Evolutionary conservation across 2,888 invertebrate species (phyloP).

Genomic region (Leucophora obtusa): DNA sequence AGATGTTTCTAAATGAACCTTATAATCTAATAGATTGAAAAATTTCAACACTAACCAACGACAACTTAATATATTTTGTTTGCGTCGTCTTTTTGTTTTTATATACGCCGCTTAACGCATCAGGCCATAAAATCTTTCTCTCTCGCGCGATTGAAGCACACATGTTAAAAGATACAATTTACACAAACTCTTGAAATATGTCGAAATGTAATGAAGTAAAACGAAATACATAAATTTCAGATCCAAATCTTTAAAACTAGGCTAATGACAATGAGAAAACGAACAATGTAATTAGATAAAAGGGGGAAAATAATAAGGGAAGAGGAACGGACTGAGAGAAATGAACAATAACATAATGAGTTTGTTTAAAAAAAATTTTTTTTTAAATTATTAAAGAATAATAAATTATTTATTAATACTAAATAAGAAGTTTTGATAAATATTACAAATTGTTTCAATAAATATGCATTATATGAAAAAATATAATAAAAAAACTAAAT

Average conservation of each 20-base stretch:
- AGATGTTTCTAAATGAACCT: conserved; percentile 35
- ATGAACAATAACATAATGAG: too few relatives aligned
- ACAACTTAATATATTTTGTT: conserved; percentile 29
- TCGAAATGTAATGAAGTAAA: conserved; percentile 45
- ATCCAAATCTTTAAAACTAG: conserved; percentile 42
- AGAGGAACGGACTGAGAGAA: too few relatives aligned
- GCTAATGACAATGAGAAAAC: conserved; percentile 39
- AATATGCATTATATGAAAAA: too few relatives aligned
- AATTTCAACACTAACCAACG: conserved; percentile 37
- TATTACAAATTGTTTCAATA: too few relatives aligned
- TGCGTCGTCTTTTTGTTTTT: neutral
- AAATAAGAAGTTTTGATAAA: too few relatives aligned
- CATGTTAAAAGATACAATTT: conserved; percentile 40
- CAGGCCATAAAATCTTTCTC: conserved; percentile 25
- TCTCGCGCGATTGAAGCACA: conserved; percentile 1
- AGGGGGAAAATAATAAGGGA: too few relatives aligned
- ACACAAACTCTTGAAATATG: conserved; percentile 26
- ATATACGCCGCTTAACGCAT: conserved; percentile 22
- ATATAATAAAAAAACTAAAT: too few relatives aligned
- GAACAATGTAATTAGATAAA: neutral
- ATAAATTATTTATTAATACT: too few relatives aligned
- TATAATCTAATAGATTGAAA: conserved; percentile 21
- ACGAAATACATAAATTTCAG: conserved; percentile 28
- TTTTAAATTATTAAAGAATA: too few relatives aligned
- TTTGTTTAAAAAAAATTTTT: too few relatives aligned